A percentile compares a stretch with the other conserved stretches of the same genome.
Evolutionary conservation across 37 sponge, comb jelly and placozoan species (phyloP).

Genomic region (Beroe forskalii): DNA sequence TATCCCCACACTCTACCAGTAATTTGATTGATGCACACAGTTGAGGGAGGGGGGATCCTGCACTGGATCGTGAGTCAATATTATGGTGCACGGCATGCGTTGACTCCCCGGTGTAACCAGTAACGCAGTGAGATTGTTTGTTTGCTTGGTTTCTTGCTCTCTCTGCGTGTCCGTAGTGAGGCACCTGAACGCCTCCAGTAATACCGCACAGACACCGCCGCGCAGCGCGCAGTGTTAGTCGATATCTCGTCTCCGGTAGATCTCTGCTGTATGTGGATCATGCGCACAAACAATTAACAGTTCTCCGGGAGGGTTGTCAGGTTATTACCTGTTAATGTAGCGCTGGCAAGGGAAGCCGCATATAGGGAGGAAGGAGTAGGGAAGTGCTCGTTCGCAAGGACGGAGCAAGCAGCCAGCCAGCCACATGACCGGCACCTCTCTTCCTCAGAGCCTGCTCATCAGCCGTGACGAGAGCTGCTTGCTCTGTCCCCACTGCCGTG

Average conservation of each 20-base stretch:
- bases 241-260: neutral
- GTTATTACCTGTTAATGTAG: neutral
- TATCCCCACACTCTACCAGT: neutral
- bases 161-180: too few relatives aligned
- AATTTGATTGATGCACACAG: neutral
- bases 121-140: neutral
- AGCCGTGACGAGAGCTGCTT: neutral
- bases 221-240: too few relatives aligned
- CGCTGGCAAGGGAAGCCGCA: neutral
- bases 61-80: neutral
- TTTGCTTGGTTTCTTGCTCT: neutral
- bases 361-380: neutral
- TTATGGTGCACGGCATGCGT: neutral
- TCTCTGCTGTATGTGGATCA: neutral
- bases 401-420: too few relatives aligned
- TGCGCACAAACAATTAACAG: neutral
- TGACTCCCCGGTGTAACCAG: neutral
- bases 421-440: too few relatives aligned
- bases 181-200: too few relatives aligned
- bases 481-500: too few relatives aligned
- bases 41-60: neutral
- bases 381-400: too few relatives aligned
- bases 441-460: too few relatives aligned
- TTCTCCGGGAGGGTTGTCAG: neutral
- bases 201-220: too few relatives aligned